Conservation (phyloP, 1,140 invertebrate genomes). For the Carposina sasakii region DNA sequence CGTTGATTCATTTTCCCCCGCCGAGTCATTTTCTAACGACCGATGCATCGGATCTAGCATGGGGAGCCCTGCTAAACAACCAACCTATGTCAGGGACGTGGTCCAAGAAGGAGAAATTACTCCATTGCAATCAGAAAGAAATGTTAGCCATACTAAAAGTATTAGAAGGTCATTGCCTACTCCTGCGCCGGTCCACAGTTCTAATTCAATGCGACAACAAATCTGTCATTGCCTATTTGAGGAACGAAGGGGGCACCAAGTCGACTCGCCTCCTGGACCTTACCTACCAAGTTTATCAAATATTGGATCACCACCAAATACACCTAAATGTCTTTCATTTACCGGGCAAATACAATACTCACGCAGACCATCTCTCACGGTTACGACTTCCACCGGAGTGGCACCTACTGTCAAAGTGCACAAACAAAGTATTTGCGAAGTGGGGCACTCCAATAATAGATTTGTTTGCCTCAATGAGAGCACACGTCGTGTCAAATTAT, state of each 20-base stretch:
- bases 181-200: constrained; percentile 12
- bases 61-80: constrained; percentile 34
- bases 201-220: constrained; percentile 46
- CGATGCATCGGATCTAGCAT: constrained; percentile 35
- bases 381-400: constrained; percentile 35
- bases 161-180: constrained; percentile 17
- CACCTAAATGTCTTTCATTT: constrained; percentile 34
- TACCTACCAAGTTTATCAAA: constrained; percentile 15
- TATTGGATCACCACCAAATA: constrained; percentile 32
- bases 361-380: constrained; percentile 36
- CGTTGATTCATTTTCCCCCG: constrained; percentile 15
- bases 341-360: constrained; percentile 37
- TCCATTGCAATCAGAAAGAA: constrained; percentile 43
- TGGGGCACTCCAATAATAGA: constrained; percentile 37
- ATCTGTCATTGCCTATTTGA: constrained; percentile 38
- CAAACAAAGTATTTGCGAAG: constrained; percentile 24
- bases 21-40: constrained; percentile 29
- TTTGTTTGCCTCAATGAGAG: constrained; percentile 28
- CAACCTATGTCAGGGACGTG: constrained; percentile 18
- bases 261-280: constrained; percentile 30
- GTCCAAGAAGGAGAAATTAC: constrained; percentile 18
- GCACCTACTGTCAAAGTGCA: constrained; percentile 34
- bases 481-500: constrained; percentile 30
- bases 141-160: constrained; percentile 32
- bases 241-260: constrained; percentile 43